Conservation (phyloP, 2,113 vertebrate species). For the Bagarius yarrelli region DNA sequence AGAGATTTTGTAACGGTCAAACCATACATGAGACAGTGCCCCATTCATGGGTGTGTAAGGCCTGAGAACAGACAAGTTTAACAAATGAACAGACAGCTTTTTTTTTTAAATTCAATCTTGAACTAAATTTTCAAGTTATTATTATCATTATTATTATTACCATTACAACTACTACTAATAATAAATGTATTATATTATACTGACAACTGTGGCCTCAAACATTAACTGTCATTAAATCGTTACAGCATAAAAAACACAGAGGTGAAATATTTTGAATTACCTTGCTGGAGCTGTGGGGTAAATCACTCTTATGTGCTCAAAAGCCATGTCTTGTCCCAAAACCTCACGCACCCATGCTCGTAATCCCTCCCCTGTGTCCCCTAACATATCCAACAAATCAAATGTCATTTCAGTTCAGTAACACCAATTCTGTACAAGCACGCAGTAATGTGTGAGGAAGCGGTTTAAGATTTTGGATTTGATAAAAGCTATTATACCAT, state of each 20-base stretch:
- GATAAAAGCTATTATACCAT: neutral
- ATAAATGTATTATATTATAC: neutral
- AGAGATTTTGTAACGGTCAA: conserved; percentile 86
- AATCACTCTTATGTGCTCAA: conserved; percentile 84
- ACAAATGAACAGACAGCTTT: neutral
- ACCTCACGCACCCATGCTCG: conserved; percentile 80
- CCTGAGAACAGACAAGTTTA: conserved; percentile 59
- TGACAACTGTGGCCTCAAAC: neutral
- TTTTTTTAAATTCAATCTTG: neutral
- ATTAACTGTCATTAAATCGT: neutral
- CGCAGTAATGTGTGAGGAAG: neutral
- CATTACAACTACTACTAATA: neutral
- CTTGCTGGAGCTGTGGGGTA: conserved; percentile 85
- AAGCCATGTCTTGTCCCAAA: conserved; percentile 78
- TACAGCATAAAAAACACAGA: neutral
- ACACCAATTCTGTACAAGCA: neutral
- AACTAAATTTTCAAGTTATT: no score
- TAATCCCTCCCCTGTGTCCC: conserved; percentile 80
- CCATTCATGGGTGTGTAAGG: conserved; percentile 85
- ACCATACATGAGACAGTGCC: conserved; percentile 81
- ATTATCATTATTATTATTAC: neutral
- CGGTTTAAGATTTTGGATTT: neutral
- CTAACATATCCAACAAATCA: conserved; percentile 59
- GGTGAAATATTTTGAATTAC: conserved; percentile 59
- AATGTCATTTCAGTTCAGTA: neutral